Evolutionary conservation across 2,797 vertebrate species (phyloP).

Genomic region (Morus bassanus): DNA sequence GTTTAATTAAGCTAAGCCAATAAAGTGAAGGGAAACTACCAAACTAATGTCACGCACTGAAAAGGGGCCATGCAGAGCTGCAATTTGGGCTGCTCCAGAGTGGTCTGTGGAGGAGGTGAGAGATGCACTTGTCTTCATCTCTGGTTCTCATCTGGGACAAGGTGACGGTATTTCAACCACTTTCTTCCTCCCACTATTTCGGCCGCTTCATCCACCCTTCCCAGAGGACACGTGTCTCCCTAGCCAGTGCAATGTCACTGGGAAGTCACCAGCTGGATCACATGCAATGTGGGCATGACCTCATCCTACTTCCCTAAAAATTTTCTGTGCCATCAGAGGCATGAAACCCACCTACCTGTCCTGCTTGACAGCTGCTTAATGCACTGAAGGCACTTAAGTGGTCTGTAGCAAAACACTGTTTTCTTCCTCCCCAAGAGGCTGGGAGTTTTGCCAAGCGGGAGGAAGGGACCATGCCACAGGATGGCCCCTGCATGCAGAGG

Average conservation of each 20-base stretch:
- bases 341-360: background rate
- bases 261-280: background rate
- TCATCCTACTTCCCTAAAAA: background rate
- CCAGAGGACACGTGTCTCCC: background rate
- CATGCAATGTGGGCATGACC: fast-evolving
- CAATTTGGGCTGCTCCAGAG: background rate
- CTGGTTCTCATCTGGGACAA: background rate
- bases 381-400: background rate
- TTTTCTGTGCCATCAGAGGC: background rate
- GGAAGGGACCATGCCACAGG: background rate
- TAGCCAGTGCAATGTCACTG: fast-evolving
- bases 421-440: fast-evolving
- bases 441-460: background rate
- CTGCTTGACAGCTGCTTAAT: background rate
- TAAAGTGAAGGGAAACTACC: constrained; percentile 31
- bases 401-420: fast-evolving
- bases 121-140: background rate
- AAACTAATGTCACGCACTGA: background rate
- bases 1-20: constrained; percentile 57
- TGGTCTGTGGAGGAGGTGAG: background rate
- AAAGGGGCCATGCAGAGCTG: background rate
- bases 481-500: background rate
- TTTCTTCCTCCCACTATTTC: background rate
- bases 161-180: background rate
- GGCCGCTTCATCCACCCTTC: background rate